Base-by-base conservation (phyloP, 1,140 invertebrate genomes). In the Drosophila asahinai region DNA sequence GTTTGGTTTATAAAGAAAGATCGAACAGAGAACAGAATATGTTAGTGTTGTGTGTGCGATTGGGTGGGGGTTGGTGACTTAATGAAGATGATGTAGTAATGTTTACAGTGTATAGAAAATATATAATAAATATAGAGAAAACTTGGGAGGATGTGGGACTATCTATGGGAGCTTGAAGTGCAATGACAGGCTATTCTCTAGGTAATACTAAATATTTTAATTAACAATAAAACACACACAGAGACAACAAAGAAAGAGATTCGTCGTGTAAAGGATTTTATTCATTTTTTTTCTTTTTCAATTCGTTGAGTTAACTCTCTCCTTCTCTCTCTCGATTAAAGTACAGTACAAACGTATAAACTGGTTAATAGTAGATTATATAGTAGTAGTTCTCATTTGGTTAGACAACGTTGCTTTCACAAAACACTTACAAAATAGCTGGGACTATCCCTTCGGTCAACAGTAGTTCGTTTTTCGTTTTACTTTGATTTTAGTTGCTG, bases 331-430 rank as follows among this genome's bases (percentile, higher is more conserved):
- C 19, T 30, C 40, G 72, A 62, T 62, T 74, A 45, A 64, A 76
- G 62, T 80, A 80, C 63, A 83, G 83, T 87, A 87, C 84, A 89
- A 87, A 87, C 81, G 81, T 87, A 81, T 77, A 87, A 89, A 86
- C 77, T 70, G 66, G 80, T 86, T 86, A 74, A 86, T 67, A 76
- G 30, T 83, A 79, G 68, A 61, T 58, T 60, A 74, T 40, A 52
- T 71, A 67, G 65, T 84, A 86, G 77, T 84, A 55, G 54, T 55
- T 38, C 33, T 72, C 82, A 83, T 87, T 87, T 84, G 84, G 81
- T 87, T 87, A 87, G 83, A 87, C 80, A 83, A 86, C 83, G 60
- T 80, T 80, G 33, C 43, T 55, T 68, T 84, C 84, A 87, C 84
- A 87, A 87, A 89, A 89, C 84, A 87, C 83, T 87, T 87, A 87